Evolutionary conservation across 2,888 invertebrate species (phyloP).

Genomic region (Hyposoter dolosus): DNA sequence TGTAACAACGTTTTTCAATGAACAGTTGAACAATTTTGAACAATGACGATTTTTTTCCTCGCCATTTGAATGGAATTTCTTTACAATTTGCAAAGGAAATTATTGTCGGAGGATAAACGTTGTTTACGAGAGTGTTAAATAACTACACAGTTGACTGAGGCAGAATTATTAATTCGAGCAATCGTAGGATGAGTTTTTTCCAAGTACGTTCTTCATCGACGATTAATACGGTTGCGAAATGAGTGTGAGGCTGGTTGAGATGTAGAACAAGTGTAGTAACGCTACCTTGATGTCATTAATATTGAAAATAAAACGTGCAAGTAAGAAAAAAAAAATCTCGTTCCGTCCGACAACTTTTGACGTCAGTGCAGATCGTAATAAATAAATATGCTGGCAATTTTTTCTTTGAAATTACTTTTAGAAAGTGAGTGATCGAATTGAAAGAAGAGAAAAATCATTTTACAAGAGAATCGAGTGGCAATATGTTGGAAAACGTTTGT

Average conservation of each 20-base stretch:
- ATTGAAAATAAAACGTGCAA: conserved; percentile 32
- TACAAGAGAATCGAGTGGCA: not conserved
- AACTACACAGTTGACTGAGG: not conserved
- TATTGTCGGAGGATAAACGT: not conserved
- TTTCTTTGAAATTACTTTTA: not conserved
- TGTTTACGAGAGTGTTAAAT: not conserved
- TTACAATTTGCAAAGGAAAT: not conserved
- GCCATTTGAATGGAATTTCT: not conserved
- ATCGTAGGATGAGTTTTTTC: conserved; percentile 37
- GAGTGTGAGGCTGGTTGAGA: conserved; percentile 40
- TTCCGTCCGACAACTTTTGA: not conserved
- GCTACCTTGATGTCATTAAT: conserved; percentile 44
- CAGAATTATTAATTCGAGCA: conserved; percentile 18
- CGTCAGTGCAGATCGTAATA: not conserved
- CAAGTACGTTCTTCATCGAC: conserved; percentile 24
- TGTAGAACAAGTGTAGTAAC: conserved; percentile 60
- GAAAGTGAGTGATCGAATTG: not conserved
- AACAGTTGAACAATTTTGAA: not conserved
- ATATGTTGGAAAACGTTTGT: not conserved
- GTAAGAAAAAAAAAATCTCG: conserved; percentile 8
- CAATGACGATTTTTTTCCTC: not conserved
- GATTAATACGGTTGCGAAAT: conserved; percentile 49
- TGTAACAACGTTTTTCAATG: too few species aligned
- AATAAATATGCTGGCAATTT: not conserved
- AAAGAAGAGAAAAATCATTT: not conserved